phyloP scores from a whole-genome alignment of 2,797 vertebrate species.

The Diceros bicornis region DNA sequence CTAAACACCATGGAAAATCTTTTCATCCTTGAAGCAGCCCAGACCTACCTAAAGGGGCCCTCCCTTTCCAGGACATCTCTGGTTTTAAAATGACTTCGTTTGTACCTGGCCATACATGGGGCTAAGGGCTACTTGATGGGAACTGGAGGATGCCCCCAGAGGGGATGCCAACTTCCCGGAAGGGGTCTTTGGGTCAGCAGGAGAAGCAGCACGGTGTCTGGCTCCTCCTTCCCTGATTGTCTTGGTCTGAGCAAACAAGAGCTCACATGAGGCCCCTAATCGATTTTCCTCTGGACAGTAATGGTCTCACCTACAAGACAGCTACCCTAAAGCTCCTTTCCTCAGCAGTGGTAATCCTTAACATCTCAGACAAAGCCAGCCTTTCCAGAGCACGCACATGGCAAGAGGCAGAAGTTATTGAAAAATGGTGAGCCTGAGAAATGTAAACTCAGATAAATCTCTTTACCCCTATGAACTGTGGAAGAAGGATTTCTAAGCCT shows the following conservation, averaged over 20 bases:
- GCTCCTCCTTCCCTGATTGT: background rate
- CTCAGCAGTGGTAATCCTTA: background rate
- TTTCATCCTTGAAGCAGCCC: background rate
- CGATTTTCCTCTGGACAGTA: conserved; percentile 4
- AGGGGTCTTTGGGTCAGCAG: background rate
- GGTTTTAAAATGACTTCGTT: background rate
- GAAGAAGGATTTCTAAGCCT: conserved; percentile 55
- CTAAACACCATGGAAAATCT: background rate
- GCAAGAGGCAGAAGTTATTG: conserved; percentile 53
- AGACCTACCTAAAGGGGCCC: background rate
- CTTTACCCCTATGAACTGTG: conserved; percentile 26
- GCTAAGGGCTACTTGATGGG: background rate
- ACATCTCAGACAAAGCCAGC: background rate
- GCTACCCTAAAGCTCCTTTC: background rate
- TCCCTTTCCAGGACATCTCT: background rate
- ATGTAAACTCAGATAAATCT: conserved; percentile 29
- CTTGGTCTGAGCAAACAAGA: background rate
- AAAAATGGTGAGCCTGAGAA: conserved; percentile 58
- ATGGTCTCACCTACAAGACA: background rate
- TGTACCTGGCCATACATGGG: background rate
- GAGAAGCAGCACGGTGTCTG: background rate
- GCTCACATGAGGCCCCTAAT: background rate
- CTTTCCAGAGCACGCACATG: background rate
- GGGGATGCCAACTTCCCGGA: background rate
- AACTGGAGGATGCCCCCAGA: background rate